Base-by-base conservation (phyloP, 2,113 vertebrate genomes). In the Hemiprocne comata region DNA sequence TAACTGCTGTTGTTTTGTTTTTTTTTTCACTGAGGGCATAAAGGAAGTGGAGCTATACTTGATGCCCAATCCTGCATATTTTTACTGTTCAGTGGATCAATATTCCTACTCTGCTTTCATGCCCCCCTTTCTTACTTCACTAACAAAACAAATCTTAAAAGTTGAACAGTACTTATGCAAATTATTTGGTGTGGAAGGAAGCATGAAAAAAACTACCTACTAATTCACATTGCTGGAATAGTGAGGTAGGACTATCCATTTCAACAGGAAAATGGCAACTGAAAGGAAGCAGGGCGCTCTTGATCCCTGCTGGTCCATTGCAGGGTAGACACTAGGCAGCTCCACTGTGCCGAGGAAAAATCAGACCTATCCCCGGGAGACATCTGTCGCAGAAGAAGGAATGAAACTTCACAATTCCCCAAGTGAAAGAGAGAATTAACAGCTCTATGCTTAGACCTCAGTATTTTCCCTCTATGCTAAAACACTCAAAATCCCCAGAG, bases 1-100 rank as follows among this genome's bases (percentile, higher is more conserved):
- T 66, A 93, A 54, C 10, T 65, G 17, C 0, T 13, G 11, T 0
- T 9, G 8, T 83, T 72, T 66, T 38, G 2, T 31, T 9, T 2
- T n/a, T 38, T 40, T 36, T 54, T 57, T 14, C 3, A 23, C 17
- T 38, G 6, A 83, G 3, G 9, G 6, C 4, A 36, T 20, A 84
- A 36, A 80, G 28, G 11, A 77, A 84, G 6, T 12, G 1, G 17
- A 85, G 9, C 6, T 79, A 17, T 29, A 62, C 26, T 74, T 83
- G 33, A 55, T 54, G 42, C 12, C 53, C 5, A 67, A 0, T 61
- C 28, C 57, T n/a, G 3, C 16, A 11, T 51, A 61, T 46, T 74
- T 82, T 73, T 73, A 58, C 25, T 62, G 10, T 42, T 83, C n/a
- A 34, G 5, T 58, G 24, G 18, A 34, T 77, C 23, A 60, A 11